Evolutionary conservation across 2,113 vertebrate genomes (phyloP), one percentile per base, ranked within the genome.

Genomic region (Aldabrachelys gigantea): DNA sequence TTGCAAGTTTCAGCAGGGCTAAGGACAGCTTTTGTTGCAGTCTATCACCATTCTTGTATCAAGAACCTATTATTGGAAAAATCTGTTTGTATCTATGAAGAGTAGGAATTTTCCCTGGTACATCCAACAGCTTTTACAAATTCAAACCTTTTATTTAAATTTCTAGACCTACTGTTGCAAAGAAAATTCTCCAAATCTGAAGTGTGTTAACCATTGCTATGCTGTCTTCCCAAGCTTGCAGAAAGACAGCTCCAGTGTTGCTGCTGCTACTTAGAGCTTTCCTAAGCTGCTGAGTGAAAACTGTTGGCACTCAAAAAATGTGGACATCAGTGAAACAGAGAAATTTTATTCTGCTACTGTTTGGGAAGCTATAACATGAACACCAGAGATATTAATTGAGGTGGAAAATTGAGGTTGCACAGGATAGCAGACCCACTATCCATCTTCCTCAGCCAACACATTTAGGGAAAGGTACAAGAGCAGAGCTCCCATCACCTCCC

Each of bases 1-100:
- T 84, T 87, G 54, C 59, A 88, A 93, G 56, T 25, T 69, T 75
- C 54, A 11, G 44, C 94, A 69, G 88, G 19, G 47, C 12, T 69
- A 95, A 84, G 59, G 22, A 6, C 41, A 44, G 38, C 12, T 78
- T 78, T 44, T 13, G 75, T 78, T 89, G 89, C 31, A 94, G 57
- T 50, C 96, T 93, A 93, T 88, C 16, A 91, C 92, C 6, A 31
- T 49, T 95, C 88, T 17, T 85, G 56, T 25, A 89, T 91, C 14
- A 91, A 87, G 65, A 81, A 91, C 89, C 80, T 75, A 79, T 21
- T 72, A 72, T 11, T 38, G n/a, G n/a, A 38, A 92, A 38, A 93
- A 95, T 78, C 94, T 91, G 78, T 3, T 88, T 72, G 16, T 69
- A 69, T 38, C 65, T 38, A 8, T 72, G n/a, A n/a, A n/a, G 17